A percentile compares a stretch with the other conserved stretches of the same genome.
Conservation (phyloP, 1,140 invertebrate genomes). For the Leguminivora glycinivorella region DNA sequence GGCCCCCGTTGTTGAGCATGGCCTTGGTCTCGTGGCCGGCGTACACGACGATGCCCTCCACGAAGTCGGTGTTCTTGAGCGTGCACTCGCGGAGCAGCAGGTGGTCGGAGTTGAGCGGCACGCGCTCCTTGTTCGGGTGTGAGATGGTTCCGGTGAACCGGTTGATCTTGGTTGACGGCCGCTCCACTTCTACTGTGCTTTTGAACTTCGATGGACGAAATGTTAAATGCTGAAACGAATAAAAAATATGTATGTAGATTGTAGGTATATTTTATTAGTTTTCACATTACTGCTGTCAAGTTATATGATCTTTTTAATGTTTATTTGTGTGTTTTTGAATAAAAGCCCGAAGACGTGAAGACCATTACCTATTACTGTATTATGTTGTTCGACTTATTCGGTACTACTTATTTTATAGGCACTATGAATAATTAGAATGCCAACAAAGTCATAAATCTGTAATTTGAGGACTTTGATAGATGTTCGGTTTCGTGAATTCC, state of each 20-base stretch:
- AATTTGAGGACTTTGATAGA: slow-evolving; percentile 14
- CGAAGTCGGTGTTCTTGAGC: slow-evolving; percentile 92
- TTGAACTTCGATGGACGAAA: slow-evolving; percentile 91
- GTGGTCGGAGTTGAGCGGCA: slow-evolving; percentile 95
- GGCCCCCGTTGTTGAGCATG: slow-evolving; percentile 98
- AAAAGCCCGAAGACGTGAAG: too few relatives aligned
- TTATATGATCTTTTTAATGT: too few relatives aligned
- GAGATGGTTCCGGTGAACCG: slow-evolving; percentile 95
- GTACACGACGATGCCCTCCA: slow-evolving; percentile 98
- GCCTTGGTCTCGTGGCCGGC: slow-evolving; percentile 98
- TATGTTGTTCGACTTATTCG: too few relatives aligned
- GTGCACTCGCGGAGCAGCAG: slow-evolving; percentile 95
- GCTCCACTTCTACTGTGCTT: slow-evolving; percentile 92
- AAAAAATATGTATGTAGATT: background rate
- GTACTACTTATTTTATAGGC: too few relatives aligned
- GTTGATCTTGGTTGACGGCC: slow-evolving; percentile 97
- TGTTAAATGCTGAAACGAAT: slow-evolving; percentile 79
- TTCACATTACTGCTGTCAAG: too few relatives aligned
- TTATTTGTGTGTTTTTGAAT: too few relatives aligned
- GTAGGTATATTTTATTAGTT: too few relatives aligned
- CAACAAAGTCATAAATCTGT: background rate
- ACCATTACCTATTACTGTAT: too few relatives aligned
- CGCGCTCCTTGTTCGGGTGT: slow-evolving; percentile 87
- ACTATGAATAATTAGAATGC: too few relatives aligned
- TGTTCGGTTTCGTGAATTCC: background rate